These are phyloP conservation scores for Eupithecia pulchellata DNA, from an alignment of 2,888 invertebrate genomes.

Conservation along the genomic window DNA sequence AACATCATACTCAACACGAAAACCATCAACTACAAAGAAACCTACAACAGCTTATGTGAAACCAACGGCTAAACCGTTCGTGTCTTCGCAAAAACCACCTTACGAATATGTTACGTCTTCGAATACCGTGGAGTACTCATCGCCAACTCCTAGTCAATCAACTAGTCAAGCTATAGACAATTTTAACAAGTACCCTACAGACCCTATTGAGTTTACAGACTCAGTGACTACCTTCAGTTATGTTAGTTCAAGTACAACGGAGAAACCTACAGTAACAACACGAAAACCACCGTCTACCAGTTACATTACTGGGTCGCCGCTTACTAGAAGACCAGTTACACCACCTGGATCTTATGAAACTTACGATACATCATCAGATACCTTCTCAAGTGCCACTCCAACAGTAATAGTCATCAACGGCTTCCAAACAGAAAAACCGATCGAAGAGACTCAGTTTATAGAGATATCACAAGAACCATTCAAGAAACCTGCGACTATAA, in stretches of 20 bases:
- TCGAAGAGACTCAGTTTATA: conserved; percentile 68
- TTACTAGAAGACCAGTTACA: conserved; percentile 79
- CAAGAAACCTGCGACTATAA: conserved; percentile 82
- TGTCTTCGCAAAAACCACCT: conserved; percentile 57
- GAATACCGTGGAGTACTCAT: conserved; percentile 67
- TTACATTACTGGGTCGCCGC: conserved; percentile 77
- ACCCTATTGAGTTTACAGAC: conserved; percentile 73
- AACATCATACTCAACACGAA: conserved; percentile 57
- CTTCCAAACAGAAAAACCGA: conserved; percentile 66
- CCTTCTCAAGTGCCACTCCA: conserved; percentile 79
- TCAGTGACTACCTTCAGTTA: conserved; percentile 74
- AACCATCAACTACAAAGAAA: conserved; percentile 55
- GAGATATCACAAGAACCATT: conserved; percentile 83
- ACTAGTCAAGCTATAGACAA: conserved; percentile 80
- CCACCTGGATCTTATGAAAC: conserved; percentile 55
- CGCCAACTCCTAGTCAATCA: conserved; percentile 72
- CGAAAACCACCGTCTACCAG: conserved; percentile 77
- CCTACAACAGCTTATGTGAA: conserved; percentile 43
- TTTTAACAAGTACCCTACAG: conserved; percentile 77
- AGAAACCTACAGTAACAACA: conserved; percentile 64
- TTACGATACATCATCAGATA: conserved; percentile 69
- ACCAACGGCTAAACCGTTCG: conserved; percentile 55
- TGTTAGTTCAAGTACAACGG: conserved; percentile 70
- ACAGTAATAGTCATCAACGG: conserved; percentile 77
- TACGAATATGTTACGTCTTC: conserved; percentile 64